Evolutionary conservation across 1,140 invertebrate species (phyloP).

Genomic region (Ephestia elutella): DNA sequence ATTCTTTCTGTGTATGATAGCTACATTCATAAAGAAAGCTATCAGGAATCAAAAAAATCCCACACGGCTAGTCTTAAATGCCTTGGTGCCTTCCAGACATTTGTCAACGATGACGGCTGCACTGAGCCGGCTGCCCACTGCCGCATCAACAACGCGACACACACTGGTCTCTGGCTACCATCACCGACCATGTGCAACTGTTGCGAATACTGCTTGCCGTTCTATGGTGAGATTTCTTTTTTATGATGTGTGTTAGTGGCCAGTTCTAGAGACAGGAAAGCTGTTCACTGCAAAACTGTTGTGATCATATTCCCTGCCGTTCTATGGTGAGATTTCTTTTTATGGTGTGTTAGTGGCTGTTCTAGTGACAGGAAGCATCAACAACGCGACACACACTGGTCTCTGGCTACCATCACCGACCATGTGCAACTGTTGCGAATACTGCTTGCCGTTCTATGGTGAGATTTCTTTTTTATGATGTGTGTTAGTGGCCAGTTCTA

Average conservation of each 20-base stretch:
- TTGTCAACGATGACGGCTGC: slow-evolving; percentile 38
- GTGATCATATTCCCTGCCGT: not conserved
- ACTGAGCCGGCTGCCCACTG: slow-evolving; percentile 48
- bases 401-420: slow-evolving; percentile 68
- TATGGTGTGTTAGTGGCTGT: no score
- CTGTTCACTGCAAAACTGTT: not conserved
- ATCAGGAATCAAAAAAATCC: no score
- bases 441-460: slow-evolving; percentile 72
- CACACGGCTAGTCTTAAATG: no score
- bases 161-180: slow-evolving; percentile 63
- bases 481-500: no score
- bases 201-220: slow-evolving; percentile 74
- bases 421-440: slow-evolving; percentile 76
- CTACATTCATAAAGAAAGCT: no score
- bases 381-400: slow-evolving; percentile 71
- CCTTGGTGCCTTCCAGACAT: slow-evolving; percentile 21
- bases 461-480: slow-evolving; percentile 12
- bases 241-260: not conserved
- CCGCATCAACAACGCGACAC: slow-evolving; percentile 67
- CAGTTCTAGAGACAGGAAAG: no score
- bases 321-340: no score
- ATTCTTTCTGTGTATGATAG: no score
- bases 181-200: slow-evolving; percentile 76
- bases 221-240: slow-evolving; percentile 47
- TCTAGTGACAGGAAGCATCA: no score